Percentiles rank a stretch among this genome's conserved stretches.
phyloP scores from a whole-genome alignment of 2,113 vertebrate species.

The Gasterosteus aculeatus region DNA sequence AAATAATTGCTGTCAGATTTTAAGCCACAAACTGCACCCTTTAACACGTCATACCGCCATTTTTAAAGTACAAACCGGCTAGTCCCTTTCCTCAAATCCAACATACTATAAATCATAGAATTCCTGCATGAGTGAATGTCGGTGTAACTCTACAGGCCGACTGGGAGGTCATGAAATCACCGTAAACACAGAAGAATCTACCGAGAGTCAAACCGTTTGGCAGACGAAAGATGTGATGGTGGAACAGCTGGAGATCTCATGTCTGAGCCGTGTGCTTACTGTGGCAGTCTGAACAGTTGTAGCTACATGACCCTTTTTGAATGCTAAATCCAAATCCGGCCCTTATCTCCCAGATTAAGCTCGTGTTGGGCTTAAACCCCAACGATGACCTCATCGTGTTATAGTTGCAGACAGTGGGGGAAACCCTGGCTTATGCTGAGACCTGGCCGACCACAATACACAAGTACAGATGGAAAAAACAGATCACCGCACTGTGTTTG shows the following conservation, averaged over 20 bases:
- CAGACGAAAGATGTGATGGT: conserved; percentile 19
- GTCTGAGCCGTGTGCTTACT: conserved; percentile 52
- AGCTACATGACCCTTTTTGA: conserved; percentile 73
- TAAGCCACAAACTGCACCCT: no score
- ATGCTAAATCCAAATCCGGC: conserved; percentile 76
- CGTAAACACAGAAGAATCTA: conserved; percentile 40
- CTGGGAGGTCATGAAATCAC: conserved; percentile 38
- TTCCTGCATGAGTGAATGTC: neutral
- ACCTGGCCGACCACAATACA: neutral
- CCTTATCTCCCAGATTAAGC: conserved; percentile 79
- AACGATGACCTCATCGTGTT: conserved; percentile 77
- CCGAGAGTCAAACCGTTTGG: conserved; percentile 52
- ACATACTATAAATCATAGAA: conserved; percentile 9
- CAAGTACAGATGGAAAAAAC: conserved; percentile 20
- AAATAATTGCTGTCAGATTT: neutral
- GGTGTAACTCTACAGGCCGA: conserved; percentile 10
- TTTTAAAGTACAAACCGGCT: neutral
- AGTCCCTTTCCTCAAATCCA: neutral
- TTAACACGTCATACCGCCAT: neutral
- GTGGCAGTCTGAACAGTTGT: conserved; percentile 45
- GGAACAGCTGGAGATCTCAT: conserved; percentile 44
- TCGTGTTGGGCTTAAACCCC: conserved; percentile 71
- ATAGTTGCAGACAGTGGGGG: conserved; percentile 55
- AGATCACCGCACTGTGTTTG: neutral
- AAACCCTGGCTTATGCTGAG: conserved; percentile 50